Evolutionary conservation across 2,797 vertebrate species (phyloP), one percentile per base, ranked within the genome.

Genomic region (Etheostoma perlongum): DNA sequence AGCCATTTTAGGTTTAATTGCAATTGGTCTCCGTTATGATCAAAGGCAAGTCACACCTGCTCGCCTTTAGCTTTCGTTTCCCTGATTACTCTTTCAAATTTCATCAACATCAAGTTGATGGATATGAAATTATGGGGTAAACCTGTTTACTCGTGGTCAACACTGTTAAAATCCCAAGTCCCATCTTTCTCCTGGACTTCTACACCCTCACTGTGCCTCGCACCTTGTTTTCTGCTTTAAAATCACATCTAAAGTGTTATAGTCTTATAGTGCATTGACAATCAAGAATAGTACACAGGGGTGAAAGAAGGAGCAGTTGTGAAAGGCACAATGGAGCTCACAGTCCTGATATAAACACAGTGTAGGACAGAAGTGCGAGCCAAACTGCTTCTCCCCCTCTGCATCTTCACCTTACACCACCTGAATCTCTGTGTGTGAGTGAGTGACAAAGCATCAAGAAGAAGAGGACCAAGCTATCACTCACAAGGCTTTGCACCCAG

Each of bases 11-110:
- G 93, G 85, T 87, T 88, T 95, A 96, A 96, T 95, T 95, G 94
- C 91, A 92, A 94, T 93, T 91, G 93, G 94, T 94, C 93, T 91
- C 92, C 81, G 94, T 94, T 94, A 94, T 93, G 93, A 95, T 95
- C 93, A 94, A 94, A 93, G 92, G 92, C 93, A 91, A 93, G 90
- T 90, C 92, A 93, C 94, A 95, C 95, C 95, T 95, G 95, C 93
- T 95, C 92, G 91, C 92, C 88, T 93, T 93, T 93, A 92, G 94
- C 92, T 93, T 93, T 93, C 92, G 93, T 94, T 92, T 90, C 91
- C 70, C 94, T 93, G 93, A 94, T 95, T 95, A 93, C 93, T 92
- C 92, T 93, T 94, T 94, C 90, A 93, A 93, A 95, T 94, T 94
- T 94, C 94, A 95, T 95, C 94, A 95, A 64, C 92, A 84, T 94